Evolutionary conservation across 2,888 invertebrate genomes (phyloP), one percentile per base, ranked within the genome.

Genomic region (Strigamia maritima): DNA sequence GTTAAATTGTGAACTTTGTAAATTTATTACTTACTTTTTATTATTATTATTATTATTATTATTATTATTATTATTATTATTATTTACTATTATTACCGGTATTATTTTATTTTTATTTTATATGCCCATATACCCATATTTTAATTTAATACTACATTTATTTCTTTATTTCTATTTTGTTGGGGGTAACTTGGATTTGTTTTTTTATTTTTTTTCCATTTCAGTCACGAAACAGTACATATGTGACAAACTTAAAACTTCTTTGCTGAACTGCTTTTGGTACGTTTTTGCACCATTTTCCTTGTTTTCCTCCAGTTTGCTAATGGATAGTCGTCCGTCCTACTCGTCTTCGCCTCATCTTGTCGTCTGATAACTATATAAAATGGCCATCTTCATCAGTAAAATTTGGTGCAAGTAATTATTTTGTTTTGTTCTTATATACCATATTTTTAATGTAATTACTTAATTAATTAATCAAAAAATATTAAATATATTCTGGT

Each of bases 151-250:
- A n/a, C 16, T 76, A 7, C 2, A 44, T 19, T 76, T 76, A 4
- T 40, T 31, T 38, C 7, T 76, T 76, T 76, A 35, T 14, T 76
- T 76, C 38, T 76, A 7, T 76, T 76, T 76, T 31, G 28, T 40
- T 4, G 40, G 76, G 24, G 38, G 40, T 40, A 76, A 76, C 22
- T 14, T n/a, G 76, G 60, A 60, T 22, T 60, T 22, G 16, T 24
- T 77, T 77, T n/a, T 12, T 65, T 31, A 31, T 31, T 31, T 78
- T 19, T 70, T 70, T 78, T 35, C 35, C 49, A 31, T 77, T 78
- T 65, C 78, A 78, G 78, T 78, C 78, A 78, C 65, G 78, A 78
- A 38, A 78, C 78, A 70, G 74, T 78, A 31, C 78, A 78, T 78
- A 78, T 78, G 78, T 78, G 70, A 78, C 75, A 26, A 22, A 24